phyloP scores from a whole-genome alignment of 2,113 vertebrate genomes.

The Bufo gargarizans region DNA sequence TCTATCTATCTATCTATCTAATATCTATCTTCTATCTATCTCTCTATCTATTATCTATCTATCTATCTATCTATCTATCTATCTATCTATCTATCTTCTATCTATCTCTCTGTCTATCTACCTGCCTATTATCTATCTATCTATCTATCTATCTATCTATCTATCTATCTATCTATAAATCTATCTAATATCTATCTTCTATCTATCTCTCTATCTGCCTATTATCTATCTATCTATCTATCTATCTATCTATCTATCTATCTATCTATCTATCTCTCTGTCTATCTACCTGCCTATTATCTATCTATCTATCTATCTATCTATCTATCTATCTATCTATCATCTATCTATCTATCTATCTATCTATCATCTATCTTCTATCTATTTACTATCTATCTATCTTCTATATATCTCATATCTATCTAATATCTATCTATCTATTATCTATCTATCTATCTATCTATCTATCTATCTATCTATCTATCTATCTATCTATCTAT shows the following conservation, averaged over 20 bases:
- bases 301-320: constrained; percentile 1
- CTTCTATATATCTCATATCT: no score
- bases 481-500: no score
- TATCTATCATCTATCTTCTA: no score
- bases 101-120: constrained; percentile 5
- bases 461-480: no score
- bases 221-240: constrained; percentile 5
- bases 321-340: not conserved
- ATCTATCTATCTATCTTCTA: not conserved
- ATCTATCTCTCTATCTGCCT: not conserved
- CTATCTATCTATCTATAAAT: not conserved
- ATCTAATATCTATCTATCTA: no score
- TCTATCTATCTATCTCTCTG: constrained; percentile 3
- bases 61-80: no score
- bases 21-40: no score
- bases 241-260: constrained; percentile 3
- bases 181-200: not conserved
- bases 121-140: not conserved
- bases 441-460: no score
- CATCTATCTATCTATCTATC: not conserved
- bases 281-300: no score
- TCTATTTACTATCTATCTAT: no score
- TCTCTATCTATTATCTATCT: no score
- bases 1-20: no score
- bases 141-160: constrained; percentile 3